phyloP scores from a whole-genome alignment of 2,113 vertebrate genomes.

The Mungos mungo region DNA sequence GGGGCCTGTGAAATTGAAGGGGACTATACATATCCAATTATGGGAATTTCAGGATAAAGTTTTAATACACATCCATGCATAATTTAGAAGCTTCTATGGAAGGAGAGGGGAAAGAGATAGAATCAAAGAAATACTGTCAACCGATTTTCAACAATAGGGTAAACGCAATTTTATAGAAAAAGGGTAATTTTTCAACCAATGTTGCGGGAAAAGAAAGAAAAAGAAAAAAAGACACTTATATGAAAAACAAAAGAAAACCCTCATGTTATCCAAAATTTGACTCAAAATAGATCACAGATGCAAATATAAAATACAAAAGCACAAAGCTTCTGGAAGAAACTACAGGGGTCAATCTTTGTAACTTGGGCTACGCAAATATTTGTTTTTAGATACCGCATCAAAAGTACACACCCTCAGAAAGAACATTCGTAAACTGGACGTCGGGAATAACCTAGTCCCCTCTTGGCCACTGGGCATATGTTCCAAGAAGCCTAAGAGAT shows the following conservation, averaged over 20 bases:
- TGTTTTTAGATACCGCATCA: not conserved
- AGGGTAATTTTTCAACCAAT: not conserved
- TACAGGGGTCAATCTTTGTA: not conserved
- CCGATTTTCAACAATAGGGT: not conserved
- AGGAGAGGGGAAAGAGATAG: constrained; percentile 11
- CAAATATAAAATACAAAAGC: not conserved
- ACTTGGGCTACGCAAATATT: not conserved
- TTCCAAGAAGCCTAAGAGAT: not conserved
- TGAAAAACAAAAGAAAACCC: not conserved
- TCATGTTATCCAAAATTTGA: not conserved
- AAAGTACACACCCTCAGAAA: not conserved
- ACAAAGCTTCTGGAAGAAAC: not conserved
- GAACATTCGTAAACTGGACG: not conserved
- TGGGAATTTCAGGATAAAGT: not conserved
- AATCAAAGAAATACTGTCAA: not conserved
- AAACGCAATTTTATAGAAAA: not conserved
- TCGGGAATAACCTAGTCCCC: not conserved
- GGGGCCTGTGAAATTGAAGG: not conserved
- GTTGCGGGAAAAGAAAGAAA: not conserved
- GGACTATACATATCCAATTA: not conserved
- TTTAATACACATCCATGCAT: not conserved
- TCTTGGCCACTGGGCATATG: not conserved
- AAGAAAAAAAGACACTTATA: not conserved
- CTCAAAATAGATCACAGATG: not conserved
- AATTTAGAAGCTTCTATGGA: not conserved